Evolutionary conservation across 2,888 invertebrate genomes (phyloP).

Genomic region (Prosopocoilus inquinatus): DNA sequence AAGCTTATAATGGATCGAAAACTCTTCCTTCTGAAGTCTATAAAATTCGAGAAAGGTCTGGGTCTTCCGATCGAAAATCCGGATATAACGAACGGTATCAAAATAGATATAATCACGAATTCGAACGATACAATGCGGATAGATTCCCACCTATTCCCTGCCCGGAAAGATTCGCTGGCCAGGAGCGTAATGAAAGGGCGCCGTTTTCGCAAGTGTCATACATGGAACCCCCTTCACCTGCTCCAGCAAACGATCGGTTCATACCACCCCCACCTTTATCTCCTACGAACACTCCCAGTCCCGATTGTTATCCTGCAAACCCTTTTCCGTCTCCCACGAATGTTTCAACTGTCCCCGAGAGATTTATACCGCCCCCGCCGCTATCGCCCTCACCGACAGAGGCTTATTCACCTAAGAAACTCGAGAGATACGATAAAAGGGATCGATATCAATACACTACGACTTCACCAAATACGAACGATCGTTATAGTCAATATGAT

Average conservation of each 20-base stretch:
- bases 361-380: constrained; percentile 53
- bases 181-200: constrained; percentile 37
- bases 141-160: constrained; percentile 47
- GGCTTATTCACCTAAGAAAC: constrained; percentile 42
- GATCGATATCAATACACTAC: constrained; percentile 24
- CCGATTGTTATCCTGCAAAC: constrained; percentile 60
- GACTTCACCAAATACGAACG: constrained; percentile 31
- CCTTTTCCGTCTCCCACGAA: constrained; percentile 52
- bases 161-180: constrained; percentile 46
- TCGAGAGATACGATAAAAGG: constrained; percentile 37
- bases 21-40: constrained; percentile 48
- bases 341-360: constrained; percentile 56
- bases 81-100: constrained; percentile 40
- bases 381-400: constrained; percentile 47
- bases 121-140: constrained; percentile 32
- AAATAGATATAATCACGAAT: constrained; percentile 17
- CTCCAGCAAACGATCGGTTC: constrained; percentile 56
- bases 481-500: constrained; percentile 27
- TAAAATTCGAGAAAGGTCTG: constrained; percentile 43
- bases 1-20: constrained; percentile 38
- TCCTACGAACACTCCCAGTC: constrained; percentile 56
- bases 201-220: constrained; percentile 46
- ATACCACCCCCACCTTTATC: constrained; percentile 65
- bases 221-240: constrained; percentile 59
- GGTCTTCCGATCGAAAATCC: constrained; percentile 42